Conservation (phyloP, 2,888 invertebrate genomes). For the Epirrita christyi region DNA sequence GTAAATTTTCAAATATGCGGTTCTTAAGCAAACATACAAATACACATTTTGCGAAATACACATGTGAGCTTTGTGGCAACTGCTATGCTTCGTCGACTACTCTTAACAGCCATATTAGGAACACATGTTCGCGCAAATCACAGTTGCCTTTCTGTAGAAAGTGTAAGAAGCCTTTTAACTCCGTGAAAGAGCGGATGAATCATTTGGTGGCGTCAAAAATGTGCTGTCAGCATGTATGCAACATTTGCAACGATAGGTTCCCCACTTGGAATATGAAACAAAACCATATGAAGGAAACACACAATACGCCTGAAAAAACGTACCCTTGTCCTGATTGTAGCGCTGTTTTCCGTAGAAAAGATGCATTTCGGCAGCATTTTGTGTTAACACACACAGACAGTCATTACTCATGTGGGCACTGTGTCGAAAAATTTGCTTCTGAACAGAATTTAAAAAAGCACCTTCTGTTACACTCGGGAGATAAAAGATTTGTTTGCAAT, state of each 20-base stretch:
- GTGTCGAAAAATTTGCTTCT: slow-evolving; percentile 50
- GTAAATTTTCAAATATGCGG: slow-evolving; percentile 50
- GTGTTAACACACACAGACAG: slow-evolving; percentile 48
- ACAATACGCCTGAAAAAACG: slow-evolving; percentile 40
- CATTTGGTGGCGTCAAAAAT: slow-evolving; percentile 44
- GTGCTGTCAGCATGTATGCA: slow-evolving; percentile 54
- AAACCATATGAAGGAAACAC: slow-evolving; percentile 47
- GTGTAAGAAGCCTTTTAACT: slow-evolving; percentile 50
- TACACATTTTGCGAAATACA: slow-evolving; percentile 52
- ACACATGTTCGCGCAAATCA: slow-evolving; percentile 42
- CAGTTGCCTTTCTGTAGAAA: slow-evolving; percentile 45
- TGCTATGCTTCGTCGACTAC: slow-evolving; percentile 47
- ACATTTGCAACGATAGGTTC: slow-evolving; percentile 50
- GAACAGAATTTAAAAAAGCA: slow-evolving; percentile 45
- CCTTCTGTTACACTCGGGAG: slow-evolving; percentile 50
- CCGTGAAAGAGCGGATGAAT: slow-evolving; percentile 45
- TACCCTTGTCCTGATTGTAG: slow-evolving; percentile 54
- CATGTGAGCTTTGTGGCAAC: slow-evolving; percentile 59
- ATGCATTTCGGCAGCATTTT: slow-evolving; percentile 49
- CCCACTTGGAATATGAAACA: slow-evolving; percentile 48
- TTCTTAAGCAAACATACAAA: slow-evolving; percentile 55
- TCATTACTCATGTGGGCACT: slow-evolving; percentile 52
- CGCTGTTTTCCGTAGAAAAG: slow-evolving; percentile 42
- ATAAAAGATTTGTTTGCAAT: slow-evolving; percentile 48
- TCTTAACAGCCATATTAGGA: slow-evolving; percentile 46